Conservation (phyloP, 2,797 vertebrate species). For the Poecile montanus region DNA sequence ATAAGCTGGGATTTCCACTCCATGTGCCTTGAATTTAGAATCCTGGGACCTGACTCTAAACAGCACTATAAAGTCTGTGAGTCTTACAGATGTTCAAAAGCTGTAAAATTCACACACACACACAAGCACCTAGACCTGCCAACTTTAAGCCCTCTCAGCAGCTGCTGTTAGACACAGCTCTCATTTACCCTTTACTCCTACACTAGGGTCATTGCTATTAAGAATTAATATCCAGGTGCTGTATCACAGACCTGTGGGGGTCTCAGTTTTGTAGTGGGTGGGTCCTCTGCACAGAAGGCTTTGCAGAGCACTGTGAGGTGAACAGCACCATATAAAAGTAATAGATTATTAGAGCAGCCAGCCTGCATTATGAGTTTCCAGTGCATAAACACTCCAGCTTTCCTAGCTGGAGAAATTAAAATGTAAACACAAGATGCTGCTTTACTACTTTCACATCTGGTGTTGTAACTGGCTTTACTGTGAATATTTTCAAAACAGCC, state of each 20-base stretch:
- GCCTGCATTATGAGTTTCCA: not conserved
- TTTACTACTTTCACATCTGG: slow-evolving; percentile 65
- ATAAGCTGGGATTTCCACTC: slow-evolving; percentile 21
- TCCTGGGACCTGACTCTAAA: not conserved
- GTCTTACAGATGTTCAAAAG: slow-evolving; percentile 38
- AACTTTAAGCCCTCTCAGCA: slow-evolving; percentile 5
- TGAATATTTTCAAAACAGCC: slow-evolving; percentile 64
- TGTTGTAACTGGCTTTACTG: slow-evolving; percentile 54
- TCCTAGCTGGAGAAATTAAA: slow-evolving; percentile 65
- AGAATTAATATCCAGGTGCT: slow-evolving; percentile 16
- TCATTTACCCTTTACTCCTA: slow-evolving; percentile 30
- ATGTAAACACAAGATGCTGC: slow-evolving; percentile 70
- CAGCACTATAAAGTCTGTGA: not conserved
- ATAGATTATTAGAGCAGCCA: slow-evolving; percentile 29
- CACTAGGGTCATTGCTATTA: not conserved
- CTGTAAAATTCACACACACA: not conserved
- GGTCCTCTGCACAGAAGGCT: not conserved
- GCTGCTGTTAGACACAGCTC: not conserved
- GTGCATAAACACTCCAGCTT: slow-evolving; percentile 19
- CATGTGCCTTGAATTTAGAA: slow-evolving; percentile 26
- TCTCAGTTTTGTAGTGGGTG: not conserved
- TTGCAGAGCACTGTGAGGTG: not conserved
- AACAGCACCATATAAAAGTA: not conserved
- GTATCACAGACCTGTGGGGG: not conserved
- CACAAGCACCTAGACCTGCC: not conserved